Evolutionary conservation across 1,140 invertebrate species (phyloP), one percentile per base, ranked within the genome.

Genomic region (Drosophila mojavensis): DNA sequence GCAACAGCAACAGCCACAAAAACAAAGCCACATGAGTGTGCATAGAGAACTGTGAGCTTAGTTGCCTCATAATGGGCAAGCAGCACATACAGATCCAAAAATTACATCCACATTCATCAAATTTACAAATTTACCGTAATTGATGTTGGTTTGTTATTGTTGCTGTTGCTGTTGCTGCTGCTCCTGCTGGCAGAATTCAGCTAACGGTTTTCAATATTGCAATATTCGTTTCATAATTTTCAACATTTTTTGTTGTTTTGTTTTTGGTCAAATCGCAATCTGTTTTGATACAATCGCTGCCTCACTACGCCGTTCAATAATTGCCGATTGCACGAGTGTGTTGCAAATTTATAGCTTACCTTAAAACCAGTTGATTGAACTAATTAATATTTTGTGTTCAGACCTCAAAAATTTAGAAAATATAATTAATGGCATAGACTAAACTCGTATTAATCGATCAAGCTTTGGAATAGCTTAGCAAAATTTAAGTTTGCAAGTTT

Each of bases 11-110:
- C 53, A 30, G 28, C 28, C 79, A 11, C 64, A 47, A 33, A 10
- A 58, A 50, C n/a, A 53, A 75, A 43, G 61, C 48, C 69, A 77
- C 58, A 69, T 50, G 45, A 79, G 70, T 75, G 64, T 63, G 61
- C 69, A 77, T 39, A 75, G 50, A 53, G 59, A 67, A 84, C 73
- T 83, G 72, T 69, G 77, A 56, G 66, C 53, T 61, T 51, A 50
- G 79, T 55, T 69, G 61, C 54, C 54, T 61, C 75, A 56, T 53
- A 61, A 47, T 63, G 66, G 47, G 33, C 55, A 55, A 54, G 55
- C 61, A 50, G 53, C 51, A 47, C 33, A 47, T 50, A 24, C 43
- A 50, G 43, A 28, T 45, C 13, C 48, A 50, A 36, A 13, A 62
- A 50, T 48, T 17, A 41, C 47, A 53, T 63, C 30, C 24, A 63